Conservation (phyloP, 2,888 invertebrate species). For the Tachina lurida region DNA sequence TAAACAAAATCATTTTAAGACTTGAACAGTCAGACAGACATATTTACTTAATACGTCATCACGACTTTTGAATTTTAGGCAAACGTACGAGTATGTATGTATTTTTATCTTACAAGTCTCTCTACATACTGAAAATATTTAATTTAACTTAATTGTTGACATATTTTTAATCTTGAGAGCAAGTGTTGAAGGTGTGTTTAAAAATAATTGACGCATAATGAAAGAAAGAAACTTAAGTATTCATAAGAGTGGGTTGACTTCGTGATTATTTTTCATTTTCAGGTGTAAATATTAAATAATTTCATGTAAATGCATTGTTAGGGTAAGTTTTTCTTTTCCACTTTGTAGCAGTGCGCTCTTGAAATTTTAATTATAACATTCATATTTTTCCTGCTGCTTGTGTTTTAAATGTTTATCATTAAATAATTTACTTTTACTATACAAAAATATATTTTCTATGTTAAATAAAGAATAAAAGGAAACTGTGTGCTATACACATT, state of each 20-base stretch:
- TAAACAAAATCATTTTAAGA: neutral
- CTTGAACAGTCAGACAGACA: neutral
- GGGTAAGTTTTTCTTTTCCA: slow-evolving; percentile 1
- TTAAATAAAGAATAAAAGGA: neutral
- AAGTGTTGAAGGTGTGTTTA: slow-evolving; percentile 18
- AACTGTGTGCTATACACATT: neutral
- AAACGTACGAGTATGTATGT: neutral
- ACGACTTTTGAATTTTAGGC: neutral
- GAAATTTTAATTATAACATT: slow-evolving; percentile 51
- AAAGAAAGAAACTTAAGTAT: neutral
- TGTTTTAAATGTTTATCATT: neutral
- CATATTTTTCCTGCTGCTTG: neutral
- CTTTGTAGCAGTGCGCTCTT: slow-evolving; percentile 24
- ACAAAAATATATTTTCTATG: neutral
- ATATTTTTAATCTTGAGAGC: slow-evolving; percentile 8
- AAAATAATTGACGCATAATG: neutral
- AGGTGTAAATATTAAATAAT: slow-evolving; percentile 11
- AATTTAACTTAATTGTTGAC: slow-evolving; percentile 44
- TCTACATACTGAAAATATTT: neutral
- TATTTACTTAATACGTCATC: slow-evolving; percentile 6
- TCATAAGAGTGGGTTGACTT: slow-evolving; percentile 27
- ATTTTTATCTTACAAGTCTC: neutral
- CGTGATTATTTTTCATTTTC: neutral
- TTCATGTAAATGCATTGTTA: slow-evolving; percentile 33
- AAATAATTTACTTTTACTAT: too few relatives aligned